Evolutionary conservation across 2,113 vertebrate genomes (phyloP).

Genomic region (Oncorhynchus clarkii): DNA sequence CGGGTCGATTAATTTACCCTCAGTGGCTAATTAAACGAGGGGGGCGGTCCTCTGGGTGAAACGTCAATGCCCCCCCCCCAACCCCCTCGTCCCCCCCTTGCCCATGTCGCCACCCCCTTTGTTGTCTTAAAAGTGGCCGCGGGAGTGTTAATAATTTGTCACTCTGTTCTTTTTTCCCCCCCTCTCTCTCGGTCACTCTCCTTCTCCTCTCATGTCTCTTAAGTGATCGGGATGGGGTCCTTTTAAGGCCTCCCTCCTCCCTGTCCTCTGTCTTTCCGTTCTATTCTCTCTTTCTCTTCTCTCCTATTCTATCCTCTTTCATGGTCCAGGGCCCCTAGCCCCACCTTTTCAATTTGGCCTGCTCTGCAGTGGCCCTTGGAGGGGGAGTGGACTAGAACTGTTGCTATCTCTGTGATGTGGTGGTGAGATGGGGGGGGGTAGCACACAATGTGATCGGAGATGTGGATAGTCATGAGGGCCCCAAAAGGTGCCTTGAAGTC

Average conservation of each 20-base stretch:
- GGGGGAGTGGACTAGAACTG: constrained; percentile 72
- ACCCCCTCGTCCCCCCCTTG: constrained; percentile 41
- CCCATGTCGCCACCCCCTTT: constrained; percentile 38
- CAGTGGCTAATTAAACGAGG: constrained; percentile 76
- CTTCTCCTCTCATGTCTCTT: constrained; percentile 58
- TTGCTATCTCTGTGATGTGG: constrained; percentile 65
- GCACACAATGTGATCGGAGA: background rate
- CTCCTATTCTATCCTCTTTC: constrained; percentile 69
- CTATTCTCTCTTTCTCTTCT: constrained; percentile 12
- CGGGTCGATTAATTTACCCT: constrained; percentile 70
- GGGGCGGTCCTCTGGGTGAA: constrained; percentile 62
- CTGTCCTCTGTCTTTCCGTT: constrained; percentile 34
- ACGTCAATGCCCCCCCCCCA: constrained; percentile 65
- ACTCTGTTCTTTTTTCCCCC: constrained; percentile 48
- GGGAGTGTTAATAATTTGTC: constrained; percentile 79
- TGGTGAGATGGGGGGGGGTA: background rate
- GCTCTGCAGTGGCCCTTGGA: constrained; percentile 63
- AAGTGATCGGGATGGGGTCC: constrained; percentile 64
- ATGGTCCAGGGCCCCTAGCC: constrained; percentile 63
- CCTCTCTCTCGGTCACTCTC: constrained; percentile 23
- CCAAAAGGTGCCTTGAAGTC: background rate
- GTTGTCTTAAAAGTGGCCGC: constrained; percentile 77
- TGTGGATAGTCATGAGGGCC: background rate
- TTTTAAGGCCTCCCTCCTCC: constrained; percentile 51
- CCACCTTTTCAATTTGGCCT: constrained; percentile 71